Evolutionary conservation across 2,113 vertebrate species (phyloP), one percentile per base, ranked within the genome.

Genomic region (Ciconia maguari): DNA sequence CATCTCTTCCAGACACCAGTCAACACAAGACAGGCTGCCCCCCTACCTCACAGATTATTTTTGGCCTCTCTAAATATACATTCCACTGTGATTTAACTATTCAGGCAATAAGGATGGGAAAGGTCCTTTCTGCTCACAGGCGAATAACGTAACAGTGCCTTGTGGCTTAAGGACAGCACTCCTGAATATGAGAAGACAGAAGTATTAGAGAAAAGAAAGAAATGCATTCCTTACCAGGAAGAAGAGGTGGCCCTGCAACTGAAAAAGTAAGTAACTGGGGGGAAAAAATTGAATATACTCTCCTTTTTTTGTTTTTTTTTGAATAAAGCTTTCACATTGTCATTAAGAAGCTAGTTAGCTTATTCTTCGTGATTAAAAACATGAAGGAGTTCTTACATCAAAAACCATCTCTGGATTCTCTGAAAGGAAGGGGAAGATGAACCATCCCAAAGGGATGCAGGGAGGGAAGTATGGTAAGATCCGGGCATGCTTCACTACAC

Each of bases 381-480:
- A 55, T 12, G 32, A 16, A 75, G 16, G 25, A 66, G 38, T 69
- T 87, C 54, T 57, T 70, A 34, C 12, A 74, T 41, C 24, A 94
- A 52, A 69, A 87, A 9, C 3, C 14, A 36, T 34, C 11, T 70
- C 62, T 44, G 16, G 9, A 74, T 87, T 70, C 51, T 84, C 46
- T 71, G 38, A 71, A 87, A 80, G 26, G 24, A 93, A 77, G 36
- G 25, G 32, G 29, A 90, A 66, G 55, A 75, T 48, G 18, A 89
- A 60, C 42, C n/a, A 82, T 14, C 12, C 29, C 30, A 46, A 16
- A 71, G 13, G 15, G 26, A 20, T 0, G 0, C 19, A 54, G 10
- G 27, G 13, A 58, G 11, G 16, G 80, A 87, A 65, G 22, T 3
- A 22, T 5, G 17, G 42, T 44, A 89, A 51, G 17, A 38, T 3